Percentiles rank a stretch among this genome's conserved stretches.
phyloP scores from a whole-genome alignment of 2,888 invertebrate species.

The Abrostola triplasia region DNA sequence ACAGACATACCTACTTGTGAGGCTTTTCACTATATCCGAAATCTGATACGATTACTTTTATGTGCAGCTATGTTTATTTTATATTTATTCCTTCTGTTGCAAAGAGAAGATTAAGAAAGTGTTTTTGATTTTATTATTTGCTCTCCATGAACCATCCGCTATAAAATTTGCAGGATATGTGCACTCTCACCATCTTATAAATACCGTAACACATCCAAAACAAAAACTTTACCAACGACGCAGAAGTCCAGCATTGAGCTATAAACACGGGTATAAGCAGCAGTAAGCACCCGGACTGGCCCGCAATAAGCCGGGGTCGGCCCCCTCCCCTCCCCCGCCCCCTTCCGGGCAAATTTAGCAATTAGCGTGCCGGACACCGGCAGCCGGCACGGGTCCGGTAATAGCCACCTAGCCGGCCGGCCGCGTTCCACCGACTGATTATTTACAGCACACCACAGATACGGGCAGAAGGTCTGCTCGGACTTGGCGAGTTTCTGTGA shows the following conservation, averaged over 20 bases:
- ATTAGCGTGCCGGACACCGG: conserved; percentile 75
- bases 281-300: conserved; percentile 18
- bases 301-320: conserved; percentile 61
- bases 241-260: conserved; percentile 8
- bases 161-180: too few species aligned
- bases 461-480: conserved; percentile 17
- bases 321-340: conserved; percentile 8
- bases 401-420: conserved; percentile 70
- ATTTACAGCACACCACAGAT: conserved; percentile 12
- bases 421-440: conserved; percentile 47
- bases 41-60: too few species aligned
- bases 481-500: background rate
- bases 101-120: too few species aligned
- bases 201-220: too few species aligned
- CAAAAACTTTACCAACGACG: background rate
- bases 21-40: too few species aligned
- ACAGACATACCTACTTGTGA: too few species aligned
- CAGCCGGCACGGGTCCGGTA: conserved; percentile 57
- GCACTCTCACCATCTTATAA: too few species aligned
- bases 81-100: too few species aligned
- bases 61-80: too few species aligned
- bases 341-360: conserved; percentile 75
- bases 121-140: too few species aligned
- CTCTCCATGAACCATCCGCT: too few species aligned
- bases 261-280: conserved; percentile 18